These are phyloP conservation scores for Brienomyrus longianalis DNA, from an alignment of 2,113 vertebrate genomes.

Conservation along the genomic window DNA sequence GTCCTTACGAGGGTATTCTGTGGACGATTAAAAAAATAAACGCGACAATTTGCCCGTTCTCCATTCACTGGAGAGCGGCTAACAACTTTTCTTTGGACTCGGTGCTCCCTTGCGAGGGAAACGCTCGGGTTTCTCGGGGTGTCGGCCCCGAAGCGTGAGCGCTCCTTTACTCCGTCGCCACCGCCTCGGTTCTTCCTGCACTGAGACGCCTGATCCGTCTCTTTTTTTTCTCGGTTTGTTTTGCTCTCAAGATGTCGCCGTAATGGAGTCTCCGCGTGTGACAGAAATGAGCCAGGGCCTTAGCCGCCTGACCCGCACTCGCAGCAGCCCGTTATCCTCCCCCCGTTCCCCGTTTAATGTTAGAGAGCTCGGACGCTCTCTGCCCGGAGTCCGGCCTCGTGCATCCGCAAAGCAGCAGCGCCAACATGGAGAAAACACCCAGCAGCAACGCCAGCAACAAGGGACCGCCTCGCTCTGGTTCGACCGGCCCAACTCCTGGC, in stretches of 20 bases:
- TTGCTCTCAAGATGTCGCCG: constrained; percentile 83
- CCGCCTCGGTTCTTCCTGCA: constrained; percentile 23
- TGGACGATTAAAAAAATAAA: constrained; percentile 27
- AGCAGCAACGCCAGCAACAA: constrained; percentile 77
- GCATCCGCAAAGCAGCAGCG: constrained; percentile 61
- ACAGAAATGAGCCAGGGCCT: constrained; percentile 87
- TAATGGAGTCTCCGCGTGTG: constrained; percentile 81
- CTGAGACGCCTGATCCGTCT: constrained; percentile 63
- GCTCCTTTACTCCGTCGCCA: constrained; percentile 35
- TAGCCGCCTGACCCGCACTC: constrained; percentile 66
- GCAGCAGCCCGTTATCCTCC: constrained; percentile 51
- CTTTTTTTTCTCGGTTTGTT: constrained; percentile 59
- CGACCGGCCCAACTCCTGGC: constrained; percentile 71
- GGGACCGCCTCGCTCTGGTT: constrained; percentile 77
- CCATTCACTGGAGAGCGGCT: constrained; percentile 43
- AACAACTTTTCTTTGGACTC: constrained; percentile 38
- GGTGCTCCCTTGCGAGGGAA: constrained; percentile 36
- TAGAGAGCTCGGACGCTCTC: constrained; percentile 62
- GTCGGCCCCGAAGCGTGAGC: constrained; percentile 53
- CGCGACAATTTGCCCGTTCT: constrained; percentile 36
- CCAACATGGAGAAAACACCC: constrained; percentile 67
- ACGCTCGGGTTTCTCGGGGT: constrained; percentile 39
- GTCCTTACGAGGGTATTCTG: constrained; percentile 21
- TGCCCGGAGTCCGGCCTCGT: constrained; percentile 67
- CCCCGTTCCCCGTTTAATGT: constrained; percentile 54